phyloP scores from a whole-genome alignment of 2,888 invertebrate species.

The Caradrina clavipalpis region DNA sequence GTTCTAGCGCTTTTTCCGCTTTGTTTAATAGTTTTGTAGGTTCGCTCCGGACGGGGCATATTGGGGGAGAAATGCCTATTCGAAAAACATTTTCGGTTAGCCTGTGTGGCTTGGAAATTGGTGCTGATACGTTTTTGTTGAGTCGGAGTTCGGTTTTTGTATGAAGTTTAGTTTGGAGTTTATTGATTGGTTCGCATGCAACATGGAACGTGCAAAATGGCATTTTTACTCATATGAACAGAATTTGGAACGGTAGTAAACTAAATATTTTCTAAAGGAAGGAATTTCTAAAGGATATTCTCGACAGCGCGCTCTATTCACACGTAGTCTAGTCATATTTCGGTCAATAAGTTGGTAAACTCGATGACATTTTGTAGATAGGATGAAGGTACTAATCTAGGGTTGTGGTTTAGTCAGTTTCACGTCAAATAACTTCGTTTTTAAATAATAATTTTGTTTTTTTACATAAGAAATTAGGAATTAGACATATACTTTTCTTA shows the following conservation, averaged over 20 bases:
- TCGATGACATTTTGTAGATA: too few relatives aligned
- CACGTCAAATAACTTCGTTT: too few relatives aligned
- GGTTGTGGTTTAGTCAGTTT: too few relatives aligned
- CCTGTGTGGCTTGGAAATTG: constrained; percentile 17
- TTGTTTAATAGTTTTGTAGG: constrained; percentile 64
- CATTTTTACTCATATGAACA: not conserved
- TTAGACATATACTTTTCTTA: too few relatives aligned
- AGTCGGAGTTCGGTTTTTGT: constrained; percentile 16
- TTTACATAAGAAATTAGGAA: too few relatives aligned
- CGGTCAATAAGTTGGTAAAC: too few relatives aligned
- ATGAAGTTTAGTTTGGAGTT: constrained; percentile 19
- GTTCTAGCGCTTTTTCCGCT: constrained; percentile 50
- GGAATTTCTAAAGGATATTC: too few relatives aligned
- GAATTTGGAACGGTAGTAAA: not conserved
- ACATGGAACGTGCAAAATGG: not conserved
- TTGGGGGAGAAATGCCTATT: constrained; percentile 44
- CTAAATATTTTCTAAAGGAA: too few relatives aligned
- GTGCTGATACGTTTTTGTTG: constrained; percentile 21
- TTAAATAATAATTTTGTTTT: too few relatives aligned
- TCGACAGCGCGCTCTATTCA: too few relatives aligned
- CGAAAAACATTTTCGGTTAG: constrained; percentile 48
- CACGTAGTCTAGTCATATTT: too few relatives aligned
- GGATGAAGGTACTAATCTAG: too few relatives aligned
- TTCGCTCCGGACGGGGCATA: constrained; percentile 43
- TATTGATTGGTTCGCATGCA: constrained; percentile 10